Evolutionary conservation across 2,888 invertebrate genomes (phyloP).

Genomic region (Liodrosophila aerea): DNA sequence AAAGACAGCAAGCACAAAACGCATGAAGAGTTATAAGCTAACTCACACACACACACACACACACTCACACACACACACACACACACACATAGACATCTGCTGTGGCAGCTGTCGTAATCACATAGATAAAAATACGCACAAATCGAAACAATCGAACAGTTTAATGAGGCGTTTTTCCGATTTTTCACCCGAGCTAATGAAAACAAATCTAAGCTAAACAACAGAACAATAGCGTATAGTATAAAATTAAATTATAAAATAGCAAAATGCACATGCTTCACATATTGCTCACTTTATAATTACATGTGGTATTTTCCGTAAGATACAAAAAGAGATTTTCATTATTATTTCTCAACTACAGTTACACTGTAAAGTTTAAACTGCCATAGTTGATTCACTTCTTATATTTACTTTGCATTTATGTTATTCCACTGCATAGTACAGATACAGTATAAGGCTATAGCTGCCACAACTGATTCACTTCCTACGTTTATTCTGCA

Average conservation of each 20-base stretch:
- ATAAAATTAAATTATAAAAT: background rate
- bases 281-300: too few species aligned
- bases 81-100: background rate
- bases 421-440: too few species aligned
- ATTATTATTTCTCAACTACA: too few species aligned
- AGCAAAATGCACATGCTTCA: background rate
- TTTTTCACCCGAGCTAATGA: background rate
- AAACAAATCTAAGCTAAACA: background rate
- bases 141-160: slow-evolving; percentile 7
- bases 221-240: background rate
- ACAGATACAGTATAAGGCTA: too few species aligned
- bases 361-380: too few species aligned
- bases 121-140: slow-evolving; percentile 25
- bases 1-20: slow-evolving; percentile 6
- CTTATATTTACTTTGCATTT: too few species aligned
- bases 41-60: slow-evolving; percentile 18
- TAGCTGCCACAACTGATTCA: too few species aligned
- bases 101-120: slow-evolving; percentile 28
- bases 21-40: too few species aligned
- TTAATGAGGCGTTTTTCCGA: background rate
- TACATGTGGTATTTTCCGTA: too few species aligned
- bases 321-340: too few species aligned
- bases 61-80: background rate
- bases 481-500: too few species aligned
- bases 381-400: too few species aligned